Conservation (phyloP, 2,113 vertebrate genomes). For the Toxotes jaculatrix region DNA sequence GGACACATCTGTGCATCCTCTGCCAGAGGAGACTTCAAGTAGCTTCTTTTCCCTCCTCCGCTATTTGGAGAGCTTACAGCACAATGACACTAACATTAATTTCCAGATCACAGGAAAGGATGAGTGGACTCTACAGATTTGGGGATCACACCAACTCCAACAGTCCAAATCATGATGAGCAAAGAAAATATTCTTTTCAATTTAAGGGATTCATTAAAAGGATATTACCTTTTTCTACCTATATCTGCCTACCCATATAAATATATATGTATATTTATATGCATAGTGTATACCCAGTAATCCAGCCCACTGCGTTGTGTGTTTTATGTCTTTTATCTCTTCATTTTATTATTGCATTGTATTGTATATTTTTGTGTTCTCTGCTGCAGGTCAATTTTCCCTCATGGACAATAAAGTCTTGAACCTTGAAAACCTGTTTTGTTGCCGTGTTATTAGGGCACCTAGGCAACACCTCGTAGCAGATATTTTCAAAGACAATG, state of each 20-base stretch:
- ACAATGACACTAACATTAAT: conserved; percentile 41
- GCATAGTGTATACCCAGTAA: not conserved
- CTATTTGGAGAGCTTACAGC: conserved; percentile 27
- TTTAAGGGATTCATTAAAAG: conserved; percentile 26
- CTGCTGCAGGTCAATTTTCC: conserved; percentile 44
- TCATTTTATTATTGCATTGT: conserved; percentile 35
- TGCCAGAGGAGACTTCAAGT: conserved; percentile 58
- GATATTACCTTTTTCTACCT: conserved; percentile 10
- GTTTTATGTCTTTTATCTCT: conserved; percentile 51
- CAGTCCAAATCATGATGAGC: conserved; percentile 2
- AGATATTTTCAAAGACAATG: conserved; percentile 4
- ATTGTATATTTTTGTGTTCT: conserved; percentile 34
- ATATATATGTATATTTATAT: too few species aligned
- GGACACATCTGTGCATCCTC: conserved; percentile 46
- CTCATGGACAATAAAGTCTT: conserved; percentile 37
- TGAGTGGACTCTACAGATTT: conserved; percentile 22
- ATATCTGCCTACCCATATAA: not conserved
- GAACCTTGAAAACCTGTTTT: conserved; percentile 42
- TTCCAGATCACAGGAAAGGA: conserved; percentile 31
- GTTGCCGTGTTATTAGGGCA: conserved; percentile 22
- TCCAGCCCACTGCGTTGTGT: conserved; percentile 18
- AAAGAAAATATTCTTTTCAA: conserved; percentile 16
- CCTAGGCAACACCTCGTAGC: conserved; percentile 30
- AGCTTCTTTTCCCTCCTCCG: conserved; percentile 26
- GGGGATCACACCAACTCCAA: not conserved